Base-by-base conservation (phyloP, 2,888 invertebrate species). In the Dolichopus griseipennis region DNA sequence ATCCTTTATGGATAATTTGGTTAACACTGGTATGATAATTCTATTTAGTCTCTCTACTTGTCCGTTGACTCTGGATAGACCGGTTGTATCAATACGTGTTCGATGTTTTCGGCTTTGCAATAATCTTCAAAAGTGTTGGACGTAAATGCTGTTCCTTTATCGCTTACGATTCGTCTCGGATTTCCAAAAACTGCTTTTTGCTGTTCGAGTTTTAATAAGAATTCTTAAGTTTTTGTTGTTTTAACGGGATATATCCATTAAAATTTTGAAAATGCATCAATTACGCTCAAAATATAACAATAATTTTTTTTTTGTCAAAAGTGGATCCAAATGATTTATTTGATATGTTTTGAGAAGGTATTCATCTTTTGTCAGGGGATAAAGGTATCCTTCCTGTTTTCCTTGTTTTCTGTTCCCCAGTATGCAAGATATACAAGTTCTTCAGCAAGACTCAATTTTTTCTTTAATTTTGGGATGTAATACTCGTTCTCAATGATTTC, bases 371-470 rank as follows among this genome's bases (percentile, higher is more conserved):
- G 74, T 72, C 0, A 79, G 72, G 0, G 74, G 72, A 67, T 78
- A 67, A 18, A 78, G 69, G 22, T 72, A 73, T 18, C 78, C 78
- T 70, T 78, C 76, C 65, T 76, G 72, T 67, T 76, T 78, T 3
- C 79, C 78, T 4, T 66, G 68, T 66, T 78, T 72, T 20, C 66
- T 65, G 43, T 68, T 68, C 12, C 34, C 27, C 7, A 67, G 18
- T 4, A 69, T 69, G 43, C 63, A 67, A 12, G 18, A 5, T 6
- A 69, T 62, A 27, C 69, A 69, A 18, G 65, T 67, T 12, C 3
- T 43, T 43, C 43, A 3, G 15, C 43, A 43, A 12, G 4, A 15
- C 8, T 43, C 43, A 15, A 43, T 9, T 12, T 43, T 43, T 43
- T 43, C 12, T 43, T 43, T 43, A 3, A 43, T 10, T 43, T 43